Evolutionary conservation across 2,888 invertebrate genomes (phyloP), one percentile per base, ranked within the genome.

Genomic region (Pyrgus malvae): DNA sequence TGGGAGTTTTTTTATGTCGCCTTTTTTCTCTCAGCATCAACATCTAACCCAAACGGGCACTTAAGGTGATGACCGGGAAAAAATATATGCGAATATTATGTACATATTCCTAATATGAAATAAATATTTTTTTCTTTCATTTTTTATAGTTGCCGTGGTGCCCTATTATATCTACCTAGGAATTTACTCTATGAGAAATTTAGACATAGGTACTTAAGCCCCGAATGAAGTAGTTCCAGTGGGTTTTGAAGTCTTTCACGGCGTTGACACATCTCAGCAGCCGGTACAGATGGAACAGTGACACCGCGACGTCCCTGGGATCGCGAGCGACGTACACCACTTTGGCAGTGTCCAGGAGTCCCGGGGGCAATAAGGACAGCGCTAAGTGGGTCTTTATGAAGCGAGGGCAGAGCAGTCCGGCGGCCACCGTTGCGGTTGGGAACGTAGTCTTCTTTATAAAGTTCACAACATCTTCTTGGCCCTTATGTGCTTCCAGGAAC

Each of bases 281-380:
- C 23, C 48, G 56, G n/a, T 54, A 42, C 4, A 60, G 57, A 45
- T 67, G 62, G 70, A 93, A 96, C 71, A 91, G 95, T 0, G 96
- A 96, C 0, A 95, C 93, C 0, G 92, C 93, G 0, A 95, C 94
- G 74, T 96, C 96, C 76, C 95, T 94, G 0, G 96, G 95, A 80
- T 96, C 94, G 53, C 96, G 89, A 0, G 94, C 94, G 0, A 96
- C 92, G 70, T 96, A 96, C 48, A 96, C 91, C 1, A 58, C 53
- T 23, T 51, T 55, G 3, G 33, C 48, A 7, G 29, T 41, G 9
- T 46, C 33, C 1, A 55, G 16, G 2, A 17, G 17, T 3, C 8
- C n/a, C 8, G 54, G 54, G 2, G 54, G 54, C 14, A 55, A 17
- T 8, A 48, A 19, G 1, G 55, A 55, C 7, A 55, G 27, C 2